Evolutionary conservation across 2,797 vertebrate genomes (phyloP).

Genomic region (Coregonus suidteri): DNA sequence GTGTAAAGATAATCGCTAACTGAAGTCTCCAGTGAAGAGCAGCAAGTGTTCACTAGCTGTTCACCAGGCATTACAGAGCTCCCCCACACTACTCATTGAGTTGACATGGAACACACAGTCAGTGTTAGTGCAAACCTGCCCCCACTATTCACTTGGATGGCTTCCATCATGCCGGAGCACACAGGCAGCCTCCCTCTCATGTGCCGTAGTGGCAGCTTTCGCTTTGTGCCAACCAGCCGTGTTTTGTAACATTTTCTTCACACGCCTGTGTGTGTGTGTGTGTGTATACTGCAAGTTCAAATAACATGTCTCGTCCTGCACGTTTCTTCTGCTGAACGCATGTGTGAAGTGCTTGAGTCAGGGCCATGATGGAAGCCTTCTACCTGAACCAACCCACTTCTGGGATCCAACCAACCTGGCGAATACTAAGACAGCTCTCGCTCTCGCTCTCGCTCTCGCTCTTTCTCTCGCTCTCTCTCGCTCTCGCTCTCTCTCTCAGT

Average conservation of each 20-base stretch:
- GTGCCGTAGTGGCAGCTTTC: background rate
- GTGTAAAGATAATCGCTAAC: background rate
- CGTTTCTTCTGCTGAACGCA: background rate
- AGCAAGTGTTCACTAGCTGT: background rate
- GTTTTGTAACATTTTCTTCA: background rate
- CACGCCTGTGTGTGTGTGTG: background rate
- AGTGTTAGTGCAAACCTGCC: background rate
- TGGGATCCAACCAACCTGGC: constrained; percentile 56
- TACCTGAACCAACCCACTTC: constrained; percentile 54
- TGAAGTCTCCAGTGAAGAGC: background rate
- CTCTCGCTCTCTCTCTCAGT: constrained; percentile 18
- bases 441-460: constrained; percentile 28
- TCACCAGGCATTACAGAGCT: background rate
- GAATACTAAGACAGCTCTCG: constrained; percentile 54
- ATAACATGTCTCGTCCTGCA: background rate
- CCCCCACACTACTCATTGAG: background rate
- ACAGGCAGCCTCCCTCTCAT: constrained; percentile 1
- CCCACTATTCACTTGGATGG: constrained; percentile 16
- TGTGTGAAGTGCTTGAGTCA: constrained; percentile 31
- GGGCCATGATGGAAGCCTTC: constrained; percentile 54
- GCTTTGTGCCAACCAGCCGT: background rate
- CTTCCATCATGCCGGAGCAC: constrained; percentile 3
- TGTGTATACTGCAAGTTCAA: constrained; percentile 2
- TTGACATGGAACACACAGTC: background rate
- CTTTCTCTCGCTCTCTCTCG: background rate